Percentiles rank a stretch among this genome's conserved stretches.
Conservation (phyloP, 2,113 vertebrate genomes). For the Erythrocercus mccallii region DNA sequence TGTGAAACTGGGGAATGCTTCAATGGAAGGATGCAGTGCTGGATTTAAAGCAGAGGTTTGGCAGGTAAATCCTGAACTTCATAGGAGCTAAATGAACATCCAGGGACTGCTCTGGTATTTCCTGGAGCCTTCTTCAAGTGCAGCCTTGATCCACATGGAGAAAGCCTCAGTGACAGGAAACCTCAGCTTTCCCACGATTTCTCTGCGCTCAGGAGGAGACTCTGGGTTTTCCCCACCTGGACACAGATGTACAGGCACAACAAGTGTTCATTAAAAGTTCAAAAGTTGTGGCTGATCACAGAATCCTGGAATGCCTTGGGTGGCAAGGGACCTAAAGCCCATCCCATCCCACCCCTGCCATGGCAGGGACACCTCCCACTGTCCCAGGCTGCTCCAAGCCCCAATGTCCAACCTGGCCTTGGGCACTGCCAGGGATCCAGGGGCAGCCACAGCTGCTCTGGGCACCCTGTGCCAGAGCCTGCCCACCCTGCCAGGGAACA, state of each 20-base stretch:
- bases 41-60: neutral
- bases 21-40: neutral
- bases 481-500: neutral
- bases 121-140: neutral
- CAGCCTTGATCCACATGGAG: neutral
- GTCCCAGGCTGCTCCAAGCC: neutral
- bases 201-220: neutral
- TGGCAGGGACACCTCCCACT: neutral
- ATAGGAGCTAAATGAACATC: neutral
- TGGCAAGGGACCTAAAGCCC: rapidly evolving
- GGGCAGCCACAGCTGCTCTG: neutral
- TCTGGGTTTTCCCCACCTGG: neutral
- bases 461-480: neutral
- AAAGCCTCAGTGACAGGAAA: neutral
- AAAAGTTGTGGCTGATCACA: neutral
- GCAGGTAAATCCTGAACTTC: neutral
- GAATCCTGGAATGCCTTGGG: neutral
- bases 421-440: neutral
- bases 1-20: neutral
- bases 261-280: neutral
- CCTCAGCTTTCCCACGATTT: neutral
- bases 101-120: neutral
- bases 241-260: neutral
- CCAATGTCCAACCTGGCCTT: neutral
- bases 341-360: rapidly evolving